Base-by-base conservation (phyloP, 2,888 invertebrate genomes). In the Catonia carolina region DNA sequence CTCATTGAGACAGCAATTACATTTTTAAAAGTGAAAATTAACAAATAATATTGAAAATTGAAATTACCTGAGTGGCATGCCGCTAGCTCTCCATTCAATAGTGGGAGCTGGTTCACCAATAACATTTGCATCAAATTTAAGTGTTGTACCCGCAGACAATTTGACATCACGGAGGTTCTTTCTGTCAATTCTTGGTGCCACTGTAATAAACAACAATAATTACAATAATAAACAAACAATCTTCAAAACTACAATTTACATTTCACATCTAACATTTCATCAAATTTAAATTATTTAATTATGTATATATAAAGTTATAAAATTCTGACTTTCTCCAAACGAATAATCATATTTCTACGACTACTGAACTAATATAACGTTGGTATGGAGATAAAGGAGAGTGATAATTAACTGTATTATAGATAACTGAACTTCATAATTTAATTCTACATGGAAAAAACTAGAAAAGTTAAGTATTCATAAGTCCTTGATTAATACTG, bases 151-250 rank as follows among this genome's bases (percentile, higher is more conserved):
- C 42, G 92, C 89, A 35, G 96, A 95, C 55, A 98, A 76, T 1
- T 90, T 90, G 39, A 96, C 79, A 68, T 95, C 92, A 36, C 92
- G 84, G 22, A 97, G 79, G 70, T 94, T 89, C 64, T 93, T 84
- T 60, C 96, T 82, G 75, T 97, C 95, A 72, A 99, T 98, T 76
- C 90, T 91, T 15, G 98, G 98, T 62, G 96, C 93, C 72, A 96
- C 84, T 84, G 70, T 23, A 15, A 49, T 27, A 17, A 35, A 31
- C 41, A 52, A 35, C 8, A 47, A 31, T 59, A 35, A 49, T 41
- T 55, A 33, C 36, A 23, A 31, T 37, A 42, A 22, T 20, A 17
- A 59, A n/a, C 49, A 50, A 4, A 36, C n/a, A n/a, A n/a, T n/a
- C n/a, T n/a, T n/a, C 6, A 36, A 36, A 36, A 14, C 36, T 14